These are phyloP conservation scores for Nothocercus julius DNA, from an alignment of 2,113 vertebrate genomes.

Conservation along the genomic window DNA sequence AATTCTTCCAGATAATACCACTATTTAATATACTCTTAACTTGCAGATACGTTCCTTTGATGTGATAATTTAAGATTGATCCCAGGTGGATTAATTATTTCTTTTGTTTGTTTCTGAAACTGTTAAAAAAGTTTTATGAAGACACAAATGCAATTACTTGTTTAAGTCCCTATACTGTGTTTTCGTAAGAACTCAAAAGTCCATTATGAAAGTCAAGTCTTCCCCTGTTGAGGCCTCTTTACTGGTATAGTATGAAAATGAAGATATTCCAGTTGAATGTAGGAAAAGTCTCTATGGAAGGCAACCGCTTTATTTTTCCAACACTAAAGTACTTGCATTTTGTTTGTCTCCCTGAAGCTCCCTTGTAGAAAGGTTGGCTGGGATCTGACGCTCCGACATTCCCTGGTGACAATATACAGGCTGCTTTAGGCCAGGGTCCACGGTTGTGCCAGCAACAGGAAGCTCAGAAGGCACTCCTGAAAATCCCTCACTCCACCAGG, in stretches of 20 bases:
- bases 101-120: neutral
- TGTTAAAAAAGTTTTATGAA: neutral
- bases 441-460: neutral
- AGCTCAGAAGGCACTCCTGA: neutral
- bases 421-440: neutral
- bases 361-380: neutral
- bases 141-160: neutral
- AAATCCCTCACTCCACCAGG: neutral
- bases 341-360: neutral
- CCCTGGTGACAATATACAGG: neutral
- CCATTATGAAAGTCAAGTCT: neutral
- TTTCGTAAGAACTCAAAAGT: neutral
- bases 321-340: neutral
- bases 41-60: neutral
- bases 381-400: neutral
- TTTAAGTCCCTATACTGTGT: neutral
- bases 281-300: neutral
- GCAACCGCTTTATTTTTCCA: neutral
- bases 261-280: neutral
- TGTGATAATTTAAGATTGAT: neutral
- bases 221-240: neutral
- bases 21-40: neutral
- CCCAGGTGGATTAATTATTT: neutral
- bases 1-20: neutral
- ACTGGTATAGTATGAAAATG: neutral